Base-by-base conservation (phyloP, 2,888 invertebrate genomes). In the Eurytoma californica region DNA sequence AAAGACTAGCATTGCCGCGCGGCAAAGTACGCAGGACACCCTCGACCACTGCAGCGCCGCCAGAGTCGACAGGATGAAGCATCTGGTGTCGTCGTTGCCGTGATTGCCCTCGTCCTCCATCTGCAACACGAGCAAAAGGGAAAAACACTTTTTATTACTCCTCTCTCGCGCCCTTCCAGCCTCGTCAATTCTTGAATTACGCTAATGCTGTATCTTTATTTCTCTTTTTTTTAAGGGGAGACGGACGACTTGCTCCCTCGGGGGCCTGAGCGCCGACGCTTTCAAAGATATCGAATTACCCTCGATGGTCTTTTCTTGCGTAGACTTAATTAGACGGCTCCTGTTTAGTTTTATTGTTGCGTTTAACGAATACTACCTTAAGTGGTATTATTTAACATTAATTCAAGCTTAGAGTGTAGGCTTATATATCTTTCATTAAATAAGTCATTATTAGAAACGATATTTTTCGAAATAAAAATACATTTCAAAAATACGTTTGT, bases 31-130 rank as follows among this genome's bases (percentile, higher is more conserved):
- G 91, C 96, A 98, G 77, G 94, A 94, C 61, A 96, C 97, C 86
- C 94, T 93, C 83, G 95, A 95, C 91, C 96, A 95, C 87, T 97
- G 97, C 89, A 97, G 95, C 49, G 96, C 96, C 82, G 98, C 98
- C 89, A 99, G 92, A 61, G 97, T 97, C 81, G 98, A 97, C 89
- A 99, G 92, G 86, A 99, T 97, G 92, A 98, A 98, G 88, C 97
- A 95, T 85, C 98, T 94, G 68, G 97, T 98, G 90, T 99, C 99
- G 90, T 99, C 99, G 91, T 98, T 98, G 86, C 98, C 98, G 90
- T 98, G 98, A 91, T 97, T 97, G 83, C 97, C 98, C 90, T 99
- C 98, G 90, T 99, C 98, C 92, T 99, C 98, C 93, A 98, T 97
- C 96, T 97, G 93, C 68, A 93, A 89, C 92, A 93, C 85, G 85